Conservation (phyloP, 2,113 vertebrate genomes). For the Ancistrus triradiatus region DNA sequence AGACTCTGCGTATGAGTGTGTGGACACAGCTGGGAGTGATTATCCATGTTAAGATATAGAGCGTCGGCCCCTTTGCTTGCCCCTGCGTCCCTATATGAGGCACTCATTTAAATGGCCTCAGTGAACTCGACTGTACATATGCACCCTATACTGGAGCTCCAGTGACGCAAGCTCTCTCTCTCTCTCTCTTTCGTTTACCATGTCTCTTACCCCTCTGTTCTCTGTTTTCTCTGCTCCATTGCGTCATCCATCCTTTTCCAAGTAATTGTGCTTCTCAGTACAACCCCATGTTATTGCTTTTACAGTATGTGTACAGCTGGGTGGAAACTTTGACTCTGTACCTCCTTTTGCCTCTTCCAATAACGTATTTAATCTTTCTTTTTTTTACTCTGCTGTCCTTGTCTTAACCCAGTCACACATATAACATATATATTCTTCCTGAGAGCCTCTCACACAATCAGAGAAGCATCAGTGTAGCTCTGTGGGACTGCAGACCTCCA, state of each 20-base stretch:
- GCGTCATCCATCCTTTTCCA: constrained; percentile 42
- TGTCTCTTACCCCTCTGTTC: constrained; percentile 1
- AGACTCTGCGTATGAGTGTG: too few species aligned
- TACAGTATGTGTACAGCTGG: constrained; percentile 48
- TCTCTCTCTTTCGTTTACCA: constrained; percentile 7
- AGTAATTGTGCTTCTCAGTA: constrained; percentile 41
- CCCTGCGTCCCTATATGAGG: constrained; percentile 42
- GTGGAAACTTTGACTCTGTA: constrained; percentile 47
- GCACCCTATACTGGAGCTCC: constrained; percentile 36
- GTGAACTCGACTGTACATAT: constrained; percentile 44
- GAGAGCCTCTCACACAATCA: constrained; percentile 12
- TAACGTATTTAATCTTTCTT: too few species aligned
- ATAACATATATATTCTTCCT: not conserved
- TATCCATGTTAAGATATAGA: constrained; percentile 52
- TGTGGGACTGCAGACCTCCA: constrained; percentile 40
- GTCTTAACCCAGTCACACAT: not conserved
- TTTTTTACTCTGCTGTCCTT: not conserved
- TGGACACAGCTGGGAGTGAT: constrained; percentile 58
- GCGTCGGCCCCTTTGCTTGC: constrained; percentile 37
- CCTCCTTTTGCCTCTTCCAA: not conserved
- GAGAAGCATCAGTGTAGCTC: constrained; percentile 43
- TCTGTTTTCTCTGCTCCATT: constrained; percentile 31
- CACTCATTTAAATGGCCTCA: constrained; percentile 44
- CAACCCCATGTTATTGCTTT: constrained; percentile 37
- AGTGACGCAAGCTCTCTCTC: constrained; percentile 25